Evolutionary conservation across 2,797 vertebrate species (phyloP), one percentile per base, ranked within the genome.

Genomic region (Epinephelus malabaricus): DNA sequence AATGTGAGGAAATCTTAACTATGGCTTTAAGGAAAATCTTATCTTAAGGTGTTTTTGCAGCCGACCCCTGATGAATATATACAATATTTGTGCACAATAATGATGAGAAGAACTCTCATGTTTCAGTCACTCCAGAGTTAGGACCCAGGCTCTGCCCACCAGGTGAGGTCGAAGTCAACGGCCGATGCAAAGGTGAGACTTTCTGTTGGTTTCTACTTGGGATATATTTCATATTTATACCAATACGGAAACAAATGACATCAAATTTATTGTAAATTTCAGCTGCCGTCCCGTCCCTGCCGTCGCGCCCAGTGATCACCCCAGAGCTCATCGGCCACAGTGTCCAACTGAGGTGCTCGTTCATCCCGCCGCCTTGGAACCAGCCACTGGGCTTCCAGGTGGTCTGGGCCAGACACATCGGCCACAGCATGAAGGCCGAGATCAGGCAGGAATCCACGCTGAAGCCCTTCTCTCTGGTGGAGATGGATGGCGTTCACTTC

Each of bases 401-500:
- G 92, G 92, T 94, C 47, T 96, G 95, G 95, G 93, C 92, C 10
- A 91, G 91, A 14, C 93, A 93, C 91, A 91, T 94, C 56, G 43
- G 86, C 83, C 60, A 86, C 12, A 95, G 89, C 77, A 92, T 92
- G 90, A 97, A 96, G 89, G 95, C 95, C 0, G 92, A 96, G 89
- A 82, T 97, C 83, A 86, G 90, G 68, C 90, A 85, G n/a, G 95
- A 96, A 65, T 92, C 90, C 51, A 96, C 95, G 2, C 46, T 76
- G 19, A 92, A 92, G 87, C 55, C 88, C 0, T 95, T 95, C 83
- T 93, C 95, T 9, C 67, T 88, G 54, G 18, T 92, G 1, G 96
- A 97, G 94, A 95, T 97, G 94, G 96, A 97, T 2, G 94, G 95
- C 0, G 43, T 95, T 55, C 95, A 95, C 86, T 96, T 98, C 90